Percentiles rank a stretch among this genome's conserved stretches.
phyloP scores from a whole-genome alignment of 2,888 invertebrate genomes.

The Tromatobia lineatoria region DNA sequence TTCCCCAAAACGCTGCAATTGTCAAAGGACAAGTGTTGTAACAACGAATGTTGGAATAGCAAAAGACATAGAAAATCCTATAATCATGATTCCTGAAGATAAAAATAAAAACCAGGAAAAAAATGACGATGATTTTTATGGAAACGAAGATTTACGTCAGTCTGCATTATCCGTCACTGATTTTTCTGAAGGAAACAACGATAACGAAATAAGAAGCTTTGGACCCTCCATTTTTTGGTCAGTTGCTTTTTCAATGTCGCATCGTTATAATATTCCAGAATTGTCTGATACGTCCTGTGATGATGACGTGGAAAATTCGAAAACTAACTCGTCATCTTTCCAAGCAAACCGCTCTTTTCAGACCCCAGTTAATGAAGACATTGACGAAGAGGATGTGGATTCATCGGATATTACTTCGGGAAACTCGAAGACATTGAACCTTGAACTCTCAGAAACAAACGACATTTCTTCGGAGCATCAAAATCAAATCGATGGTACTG shows the following conservation, averaged over 20 bases:
- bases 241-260: neutral
- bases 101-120: neutral
- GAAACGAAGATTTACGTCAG: neutral
- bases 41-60: neutral
- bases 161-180: neutral
- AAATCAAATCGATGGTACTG: neutral
- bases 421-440: neutral
- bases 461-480: conserved; percentile 10
- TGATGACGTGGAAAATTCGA: conserved; percentile 12
- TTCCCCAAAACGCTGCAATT: conserved; percentile 41
- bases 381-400: neutral
- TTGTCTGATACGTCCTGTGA: conserved; percentile 28
- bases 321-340: conserved; percentile 2
- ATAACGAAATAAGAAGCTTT: neutral
- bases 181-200: conserved; percentile 1
- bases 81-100: neutral
- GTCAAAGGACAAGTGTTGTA: conserved; percentile 2
- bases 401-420: conserved; percentile 1
- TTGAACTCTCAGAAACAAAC: conserved; percentile 32
- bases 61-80: neutral
- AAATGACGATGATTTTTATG: conserved; percentile 9
- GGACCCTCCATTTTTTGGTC: neutral
- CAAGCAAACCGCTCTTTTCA: neutral
- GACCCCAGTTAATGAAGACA: neutral
- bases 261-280: neutral